Evolutionary conservation across 2,888 invertebrate genomes (phyloP).

Genomic region (Torymus aiolomorphi): DNA sequence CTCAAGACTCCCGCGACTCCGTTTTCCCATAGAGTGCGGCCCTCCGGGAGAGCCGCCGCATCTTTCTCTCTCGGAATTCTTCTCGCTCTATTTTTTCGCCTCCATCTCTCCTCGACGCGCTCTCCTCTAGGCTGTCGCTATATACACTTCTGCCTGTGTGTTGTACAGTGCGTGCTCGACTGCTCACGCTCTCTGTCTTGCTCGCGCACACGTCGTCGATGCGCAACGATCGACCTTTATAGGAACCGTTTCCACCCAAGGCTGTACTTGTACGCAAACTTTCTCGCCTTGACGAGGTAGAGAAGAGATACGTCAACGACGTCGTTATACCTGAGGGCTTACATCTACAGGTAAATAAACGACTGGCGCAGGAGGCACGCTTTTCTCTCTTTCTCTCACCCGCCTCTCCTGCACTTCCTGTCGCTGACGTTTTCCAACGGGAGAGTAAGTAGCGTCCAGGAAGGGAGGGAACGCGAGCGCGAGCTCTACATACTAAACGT

Average conservation of each 20-base stretch:
- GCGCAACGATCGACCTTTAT: slow-evolving; percentile 37
- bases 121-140: no score
- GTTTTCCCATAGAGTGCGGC: no score
- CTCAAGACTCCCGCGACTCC: no score
- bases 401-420: no score
- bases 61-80: no score
- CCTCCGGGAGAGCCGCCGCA: no score
- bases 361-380: no score
- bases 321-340: no score
- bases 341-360: no score
- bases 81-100: slow-evolving; percentile 1
- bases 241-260: no score
- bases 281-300: background rate
- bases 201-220: slow-evolving; percentile 18
- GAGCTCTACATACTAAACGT: slow-evolving; percentile 9
- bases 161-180: slow-evolving; percentile 5
- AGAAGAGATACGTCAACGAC: no score
- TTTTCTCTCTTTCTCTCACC: no score
- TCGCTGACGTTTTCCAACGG: slow-evolving; percentile 4
- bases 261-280: background rate
- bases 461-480: background rate
- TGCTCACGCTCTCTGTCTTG: background rate
- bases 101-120: slow-evolving; percentile 5
- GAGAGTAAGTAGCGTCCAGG: background rate
- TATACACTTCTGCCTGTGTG: background rate